Conservation (phyloP, 2,797 vertebrate species). For the Rhinatrema bivittatum region DNA sequence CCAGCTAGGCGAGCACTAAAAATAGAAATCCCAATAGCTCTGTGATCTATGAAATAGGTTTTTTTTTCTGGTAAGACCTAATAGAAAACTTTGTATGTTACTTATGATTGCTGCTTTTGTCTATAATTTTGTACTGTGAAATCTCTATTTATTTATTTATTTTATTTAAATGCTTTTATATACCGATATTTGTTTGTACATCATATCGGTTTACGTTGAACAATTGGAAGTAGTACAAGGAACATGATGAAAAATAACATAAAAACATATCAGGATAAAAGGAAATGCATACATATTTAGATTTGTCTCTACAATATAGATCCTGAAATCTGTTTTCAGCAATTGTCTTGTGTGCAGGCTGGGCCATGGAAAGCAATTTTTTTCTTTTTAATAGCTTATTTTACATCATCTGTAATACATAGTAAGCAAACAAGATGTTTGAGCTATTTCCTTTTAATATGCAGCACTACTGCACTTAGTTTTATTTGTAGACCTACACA, state of each 20-base stretch:
- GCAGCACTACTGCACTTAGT: too few relatives aligned
- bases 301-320: constrained; percentile 27
- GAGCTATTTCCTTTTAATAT: too few relatives aligned
- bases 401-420: constrained; percentile 22
- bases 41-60: constrained; percentile 7
- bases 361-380: constrained; percentile 17
- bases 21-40: constrained; percentile 13
- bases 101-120: constrained; percentile 14
- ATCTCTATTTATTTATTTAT: too few relatives aligned
- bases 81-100: constrained; percentile 23
- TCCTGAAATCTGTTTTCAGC: constrained; percentile 26
- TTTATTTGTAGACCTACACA: too few relatives aligned
- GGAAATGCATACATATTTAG: too few relatives aligned
- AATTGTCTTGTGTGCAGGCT: constrained; percentile 13
- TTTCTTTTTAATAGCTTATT: constrained; percentile 19
- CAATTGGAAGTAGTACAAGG: too few relatives aligned
- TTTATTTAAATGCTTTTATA: too few relatives aligned
- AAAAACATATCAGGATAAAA: too few relatives aligned
- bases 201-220: too few relatives aligned
- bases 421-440: too few relatives aligned
- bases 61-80: constrained; percentile 7
- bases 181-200: too few relatives aligned
- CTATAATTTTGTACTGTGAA: neutral
- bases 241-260: too few relatives aligned
- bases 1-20: constrained; percentile 16